Evolutionary conservation across 2,113 vertebrate genomes (phyloP), one percentile per base, ranked within the genome.

Genomic region (Colinus virginianus): DNA sequence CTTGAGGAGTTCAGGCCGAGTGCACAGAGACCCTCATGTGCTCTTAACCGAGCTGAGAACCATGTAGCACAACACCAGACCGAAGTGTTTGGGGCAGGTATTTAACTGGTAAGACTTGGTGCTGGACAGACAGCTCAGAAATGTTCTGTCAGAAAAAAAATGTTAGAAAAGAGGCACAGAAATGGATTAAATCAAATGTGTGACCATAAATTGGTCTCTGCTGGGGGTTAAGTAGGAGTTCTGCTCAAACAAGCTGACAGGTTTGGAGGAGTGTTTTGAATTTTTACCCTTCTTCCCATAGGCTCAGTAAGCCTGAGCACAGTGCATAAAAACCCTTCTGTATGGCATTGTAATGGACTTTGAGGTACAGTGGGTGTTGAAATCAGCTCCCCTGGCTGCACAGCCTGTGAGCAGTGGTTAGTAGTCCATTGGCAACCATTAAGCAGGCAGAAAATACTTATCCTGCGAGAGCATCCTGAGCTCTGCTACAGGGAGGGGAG

Each of bases 371-470:
- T 11, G 11, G 34, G 3, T 70, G 30, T 71, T 71, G 46, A 78
- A 88, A 74, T 79, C 0, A 49, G 3, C 59, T 74, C 7, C 46
- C 5, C 42, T 72, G 49, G 49, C 49, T 64, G 71, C 38, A 20
- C 70, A 72, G 51, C 40, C 55, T 89, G 42, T 72, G 79, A 86
- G 66, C 48, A 18, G 30, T 34, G 16, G 16, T 85, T 90, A 89
- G 18, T 78, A 38, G 46, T 78, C 87, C 66, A 20, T 78, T n/a
- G 2, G 78, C 86, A 87, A 79, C 64, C 46, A 77, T 85, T 85
- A 83, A 87, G 53, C 55, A 78, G 34, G 48, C 81, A 26, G 42
- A 86, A 95, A 95, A 87, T 94, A 84, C 56, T 94, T 94, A 59
- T 90, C 45, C 51, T 96, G 72, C 67, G 76, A 72, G 49, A 46